Base-by-base conservation (phyloP, 2,888 invertebrate genomes). In the Dynastes hyllus region DNA sequence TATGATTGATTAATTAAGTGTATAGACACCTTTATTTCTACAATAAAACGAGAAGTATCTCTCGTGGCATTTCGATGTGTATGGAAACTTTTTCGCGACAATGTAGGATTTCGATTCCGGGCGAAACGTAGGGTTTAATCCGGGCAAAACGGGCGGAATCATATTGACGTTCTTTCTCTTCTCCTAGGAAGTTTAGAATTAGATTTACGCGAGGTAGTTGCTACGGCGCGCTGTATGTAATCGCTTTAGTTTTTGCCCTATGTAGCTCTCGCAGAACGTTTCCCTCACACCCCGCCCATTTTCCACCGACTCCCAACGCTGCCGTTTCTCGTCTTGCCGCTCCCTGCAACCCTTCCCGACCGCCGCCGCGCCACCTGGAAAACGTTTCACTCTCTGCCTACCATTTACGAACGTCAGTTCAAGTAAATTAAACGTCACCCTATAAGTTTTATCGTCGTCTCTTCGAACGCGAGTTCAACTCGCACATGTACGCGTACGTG, bases 361-460 rank as follows among this genome's bases (percentile, higher is more conserved):
- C 55, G 55, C 16, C 55, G 55, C n/a, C 16, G 22, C 55, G 5
- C 55, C 55, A 58, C 55, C 55, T 22, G 55, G 55, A 58, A 58
- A 58, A 22, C 55, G 55, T 58, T 58, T 58, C 55, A 58, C 55
- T 58, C 55, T 22, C 16, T 45, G 37, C 45, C 22, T 67, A 40
- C 66, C 66, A 67, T 67, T 67, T 67, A 67, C 40, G 45, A 45
- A 67, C 66, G 66, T 40, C 66, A 67, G 40, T 67, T 67, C 45
- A 45, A 67, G 66, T 67, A 67, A 67, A 67, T 67, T 67, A 67
- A 67, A 67, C 66, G 66, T 67, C 66, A 67, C 66, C 66, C 37
- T 45, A 67, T 67, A 67, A 67, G 66, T 67, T 67, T 67, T 67
- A 67, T 67, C 66, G 66, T 22, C 66, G 66, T 40, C 40, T 58